phyloP scores from a whole-genome alignment of 2,113 vertebrate genomes.

The Hypanus sabinus region DNA sequence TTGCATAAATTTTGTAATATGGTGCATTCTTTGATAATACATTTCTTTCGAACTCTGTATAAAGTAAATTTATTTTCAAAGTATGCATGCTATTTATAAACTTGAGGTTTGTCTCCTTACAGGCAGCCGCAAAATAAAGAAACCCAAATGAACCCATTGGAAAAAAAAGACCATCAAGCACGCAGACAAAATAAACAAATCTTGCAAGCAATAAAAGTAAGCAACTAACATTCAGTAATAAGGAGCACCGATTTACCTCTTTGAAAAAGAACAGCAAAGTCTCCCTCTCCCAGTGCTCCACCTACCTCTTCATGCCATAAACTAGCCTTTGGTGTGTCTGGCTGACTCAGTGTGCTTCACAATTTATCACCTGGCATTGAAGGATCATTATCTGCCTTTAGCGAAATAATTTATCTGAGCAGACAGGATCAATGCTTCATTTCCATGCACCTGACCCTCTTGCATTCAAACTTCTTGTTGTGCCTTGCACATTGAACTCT shows the following conservation, averaged over 20 bases:
- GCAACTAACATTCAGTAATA: not conserved
- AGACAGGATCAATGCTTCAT: not conserved
- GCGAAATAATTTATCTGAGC: not conserved
- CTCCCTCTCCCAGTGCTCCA: not conserved
- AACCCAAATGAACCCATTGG: no score
- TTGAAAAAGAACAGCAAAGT: not conserved
- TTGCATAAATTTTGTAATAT: no score
- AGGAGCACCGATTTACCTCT: not conserved
- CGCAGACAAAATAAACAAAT: no score
- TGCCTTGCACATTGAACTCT: not conserved
- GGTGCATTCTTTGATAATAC: no score
- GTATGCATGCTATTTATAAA: no score
- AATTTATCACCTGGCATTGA: not conserved
- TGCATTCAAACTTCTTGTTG: not conserved
- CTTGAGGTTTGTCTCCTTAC: no score
- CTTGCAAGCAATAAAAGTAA: no score
- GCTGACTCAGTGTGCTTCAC: not conserved
- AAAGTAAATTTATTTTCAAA: no score
- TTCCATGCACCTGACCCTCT: not conserved
- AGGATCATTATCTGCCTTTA: not conserved
- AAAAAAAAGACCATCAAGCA: no score
- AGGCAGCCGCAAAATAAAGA: no score
- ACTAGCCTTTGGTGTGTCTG: not conserved
- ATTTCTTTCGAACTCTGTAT: no score
- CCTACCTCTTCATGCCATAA: not conserved